Percentiles rank a stretch among this genome's conserved stretches.
These are phyloP conservation scores for Zalophus californianus DNA, from an alignment of 2,797 vertebrate genomes.

Conservation along the genomic window DNA sequence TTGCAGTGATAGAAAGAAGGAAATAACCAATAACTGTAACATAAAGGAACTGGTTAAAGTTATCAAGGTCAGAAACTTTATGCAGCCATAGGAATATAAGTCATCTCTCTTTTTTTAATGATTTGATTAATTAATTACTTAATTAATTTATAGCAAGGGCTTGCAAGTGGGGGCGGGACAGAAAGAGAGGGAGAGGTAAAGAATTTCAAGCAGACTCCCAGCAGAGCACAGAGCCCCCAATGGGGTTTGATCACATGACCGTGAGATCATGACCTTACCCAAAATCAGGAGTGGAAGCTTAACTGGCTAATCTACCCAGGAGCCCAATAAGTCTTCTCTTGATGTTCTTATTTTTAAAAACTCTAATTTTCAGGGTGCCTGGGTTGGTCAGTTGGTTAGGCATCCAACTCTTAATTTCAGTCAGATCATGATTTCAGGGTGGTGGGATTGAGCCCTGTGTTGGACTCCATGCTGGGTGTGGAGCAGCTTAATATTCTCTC, in stretches of 20 bases:
- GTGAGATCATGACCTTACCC: neutral
- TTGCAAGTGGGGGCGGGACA: too few relatives aligned
- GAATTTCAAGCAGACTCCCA: neutral
- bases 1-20: neutral
- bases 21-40: neutral
- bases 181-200: neutral
- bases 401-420: neutral
- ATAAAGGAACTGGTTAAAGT: neutral
- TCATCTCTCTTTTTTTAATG: neutral
- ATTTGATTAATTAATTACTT: neutral
- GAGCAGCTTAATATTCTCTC: neutral
- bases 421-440: neutral
- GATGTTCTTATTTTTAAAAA: neutral
- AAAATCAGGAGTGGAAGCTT: neutral
- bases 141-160: neutral
- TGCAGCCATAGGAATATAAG: neutral
- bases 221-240: neutral
- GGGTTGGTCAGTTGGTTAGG: neutral
- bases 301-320: neutral
- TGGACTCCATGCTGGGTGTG: neutral
- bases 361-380: neutral
- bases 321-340: neutral
- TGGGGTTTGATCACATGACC: fast-evolving
- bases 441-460: neutral
- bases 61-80: neutral